Evolutionary conservation across 2,888 invertebrate genomes (phyloP), one percentile per base, ranked within the genome.

Genomic region (Ectemnius cavifrons): DNA sequence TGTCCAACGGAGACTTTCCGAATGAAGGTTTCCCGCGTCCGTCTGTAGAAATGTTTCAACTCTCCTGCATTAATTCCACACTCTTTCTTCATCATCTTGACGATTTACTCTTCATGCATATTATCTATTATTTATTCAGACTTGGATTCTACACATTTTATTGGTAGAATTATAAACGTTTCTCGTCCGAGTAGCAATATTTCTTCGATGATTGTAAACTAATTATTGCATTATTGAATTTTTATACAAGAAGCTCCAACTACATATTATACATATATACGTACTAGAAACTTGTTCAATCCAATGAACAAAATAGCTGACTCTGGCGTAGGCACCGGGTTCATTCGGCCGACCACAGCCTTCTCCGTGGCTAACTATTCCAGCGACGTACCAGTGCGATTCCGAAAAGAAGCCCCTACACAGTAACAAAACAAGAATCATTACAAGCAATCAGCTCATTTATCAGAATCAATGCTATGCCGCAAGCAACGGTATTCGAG

Each of bases 341-440:
- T 97, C 96, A 74, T 94, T 92, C 65, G 95, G 94, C 79, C 95
- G 93, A 20, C 94, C 97, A 90, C 97, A 97, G 2, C 97, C 97
- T 84, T 96, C 95, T 27, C 97, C 97, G 86, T 97, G 97, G 86
- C 97, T 97, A 0, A 97, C 96, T 64, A 97, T 93, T 0, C 97
- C 97, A 4, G 95, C 96, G 74, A 96, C 92, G 88, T 96, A 96
- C 95, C 96, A 96, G 86, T 95, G 95, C 76, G 93, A 93, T 0
- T 92, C 90, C 85, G 93, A 93, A 71, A 92, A 92, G 56, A 94
- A 94, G 90, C 95, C 95, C 87, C 93, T 91, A 68, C n/a, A 58
- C 49, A 63, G 0, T 16, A 45, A 28, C 52, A 11, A 11, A 11
- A 37, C 37, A 37, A 37, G 8, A 0, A 37, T 37, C 8, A 23